Base-by-base conservation (phyloP, 2,113 vertebrate genomes). In the Indicator indicator region DNA sequence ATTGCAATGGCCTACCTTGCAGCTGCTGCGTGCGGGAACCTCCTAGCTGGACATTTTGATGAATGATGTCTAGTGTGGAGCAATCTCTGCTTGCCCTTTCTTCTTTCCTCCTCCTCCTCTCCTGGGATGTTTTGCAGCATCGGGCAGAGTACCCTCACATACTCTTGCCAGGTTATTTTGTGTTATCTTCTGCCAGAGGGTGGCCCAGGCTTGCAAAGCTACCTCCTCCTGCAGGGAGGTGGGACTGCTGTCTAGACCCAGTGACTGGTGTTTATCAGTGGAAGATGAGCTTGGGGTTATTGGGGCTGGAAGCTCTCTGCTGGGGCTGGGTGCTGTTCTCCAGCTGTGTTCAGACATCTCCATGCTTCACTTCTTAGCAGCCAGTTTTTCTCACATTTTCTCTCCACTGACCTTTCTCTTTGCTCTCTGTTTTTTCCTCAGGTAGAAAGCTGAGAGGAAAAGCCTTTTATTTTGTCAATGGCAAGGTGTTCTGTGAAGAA, bases 401-500 rank as follows among this genome's bases (percentile, higher is more conserved):
- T 70, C 65, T 42, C 46, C 44, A 33, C 60, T 83, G 62, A 95
- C 69, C 40, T 78, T 78, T 55, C 33, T 48, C 38, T 64, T 75
- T 13, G 48, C 6, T 68, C 27, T 21, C 3, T 68, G 13, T 1
- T 87, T 77, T 76, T n/a, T 9, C 52, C 95, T 59, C 77, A 99
- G 99, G 97, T 96, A 97, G 98, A 95, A 98, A 98, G 96, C 97
- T 99, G 91, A 98, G 97, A 86, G 98, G 99, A 60, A 98, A 98
- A 88, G 97, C 98, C 16, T 99, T 99, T 96, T 99, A 99, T 94
- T 98, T 98, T 74, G 97, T 98, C 83, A 98, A 98, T 1, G 98
- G 98, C 69, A 98, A 96, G 78, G 98, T 99, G 70, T 99, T 98
- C 84, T 99, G 99, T 87, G 99, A 99, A 92, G 99, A 99, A 96